Evolutionary conservation across 2,888 invertebrate genomes (phyloP), one percentile per base, ranked within the genome.

Genomic region (Hemicrepidius hirtus): DNA sequence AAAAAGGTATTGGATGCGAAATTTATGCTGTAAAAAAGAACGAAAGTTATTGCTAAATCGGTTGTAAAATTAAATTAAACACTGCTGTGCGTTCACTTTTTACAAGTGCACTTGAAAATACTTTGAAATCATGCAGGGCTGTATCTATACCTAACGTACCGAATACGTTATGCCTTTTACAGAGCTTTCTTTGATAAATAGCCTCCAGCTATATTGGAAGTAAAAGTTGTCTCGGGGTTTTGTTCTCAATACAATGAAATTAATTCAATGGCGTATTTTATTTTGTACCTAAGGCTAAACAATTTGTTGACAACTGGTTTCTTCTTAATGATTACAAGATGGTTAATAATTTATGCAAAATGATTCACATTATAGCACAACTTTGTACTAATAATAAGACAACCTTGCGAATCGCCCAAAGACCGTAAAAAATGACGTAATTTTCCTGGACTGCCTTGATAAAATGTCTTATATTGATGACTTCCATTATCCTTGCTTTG

Each of bases 361-460:
- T 57, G 57, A 57, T 37, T 37, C 57, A 37, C 37, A 57, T 57
- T 57, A 20, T 5, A 37, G 13, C 5, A 37, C 57, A 10, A 10
- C 53, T 53, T 53, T 13, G 24, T 53, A 28, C 16, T 24, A 53
- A 35, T 35, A 7, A 5, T 35, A 35, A 35, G 32, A 21, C 71
- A 76, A 70, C 77, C 77, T 77, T 77, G 76, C 55, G 62, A 69
- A 76, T 64, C 53, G 65, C 64, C 68, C 71, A 53, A 68, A 72
- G 72, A 74, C 69, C 69, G 60, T 64, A 75, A 76, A 67, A 74
- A 74, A 75, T 79, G 78, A 77, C 79, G 79, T 78, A 80, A 79
- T 72, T 63, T 35, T 35, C 62, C 68, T 73, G 41, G 75, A 72
- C 77, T 74, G 63, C 79, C 77, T 77, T 77, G 76, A 66, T 41